Evolutionary conservation across 2,113 vertebrate genomes (phyloP), one percentile per base, ranked within the genome.

Genomic region (Raja brachyura): DNA sequence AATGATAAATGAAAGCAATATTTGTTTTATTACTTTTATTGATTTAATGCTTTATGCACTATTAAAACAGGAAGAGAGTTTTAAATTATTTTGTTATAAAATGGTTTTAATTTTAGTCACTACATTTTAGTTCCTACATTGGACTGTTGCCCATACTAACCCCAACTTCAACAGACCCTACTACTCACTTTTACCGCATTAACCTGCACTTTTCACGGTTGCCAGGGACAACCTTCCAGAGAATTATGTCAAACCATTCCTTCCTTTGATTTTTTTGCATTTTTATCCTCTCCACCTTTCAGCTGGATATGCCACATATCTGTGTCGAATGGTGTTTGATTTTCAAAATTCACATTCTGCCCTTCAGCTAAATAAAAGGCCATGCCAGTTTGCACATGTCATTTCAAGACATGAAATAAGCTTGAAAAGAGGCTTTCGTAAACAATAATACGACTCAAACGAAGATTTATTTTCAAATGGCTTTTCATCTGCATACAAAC

Each of bases 1-100:
- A 25, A 88, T 88, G 59, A 88, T 63, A 88, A 88, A 88, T 88
- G 83, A 88, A 83, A 88, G 59, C 59, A 88, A 88, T 61, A 86
- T 63, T 63, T 66, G 56, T 88, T 63, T 88, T 66, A 88, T 88
- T 88, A 31, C 83, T 88, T 88, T 88, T 88, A 88, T 88, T 31
- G 83, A 88, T 63, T 85, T 59, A 88, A 63, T 63, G 83, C 6
- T 63, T 88, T 31, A 56, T 66, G 59, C 63, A 66, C 59, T 18
- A 66, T 16, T 31, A 63, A 59, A 66, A 66, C 63, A 66, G 63
- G 1, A 5, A 66, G 31, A 88, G n/a, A 2, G 16, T 28, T 31
- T 88, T 63, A 13, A 88, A 63, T 88, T 88, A 88, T 88, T 86
- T 88, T 66, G 83, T 31, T 31, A 31, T 14, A 63, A 31, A 14